A percentile compares a stretch with the other conserved stretches of the same genome.
phyloP scores from a whole-genome alignment of 1,140 invertebrate genomes.

The Drosophila carrolli region DNA sequence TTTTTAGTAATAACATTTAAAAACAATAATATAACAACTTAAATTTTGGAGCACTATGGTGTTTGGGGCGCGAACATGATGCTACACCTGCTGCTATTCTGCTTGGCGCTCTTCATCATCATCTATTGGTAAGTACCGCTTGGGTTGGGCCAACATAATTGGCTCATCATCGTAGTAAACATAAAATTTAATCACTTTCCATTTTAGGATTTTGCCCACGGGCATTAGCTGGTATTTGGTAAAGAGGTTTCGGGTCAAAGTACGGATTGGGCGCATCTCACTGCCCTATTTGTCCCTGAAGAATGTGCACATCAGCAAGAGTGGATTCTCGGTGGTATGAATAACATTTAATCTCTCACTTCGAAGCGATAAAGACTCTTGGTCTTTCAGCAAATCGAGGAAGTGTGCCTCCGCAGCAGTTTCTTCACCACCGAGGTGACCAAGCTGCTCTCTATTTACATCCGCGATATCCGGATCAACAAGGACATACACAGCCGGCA shows the following conservation, averaged over 20 bases:
- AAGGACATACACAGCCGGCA: slow-evolving; percentile 88
- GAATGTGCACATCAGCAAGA: slow-evolving; percentile 88
- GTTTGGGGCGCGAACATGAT: slow-evolving; percentile 53
- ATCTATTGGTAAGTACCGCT: slow-evolving; percentile 70
- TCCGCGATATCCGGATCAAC: slow-evolving; percentile 93
- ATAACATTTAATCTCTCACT: slow-evolving; percentile 1
- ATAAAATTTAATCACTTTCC: slow-evolving; percentile 23
- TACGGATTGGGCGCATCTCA: slow-evolving; percentile 88
- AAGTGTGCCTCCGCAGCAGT: slow-evolving; percentile 94
- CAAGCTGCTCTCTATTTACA: slow-evolving; percentile 93
- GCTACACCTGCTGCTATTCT: slow-evolving; percentile 65
- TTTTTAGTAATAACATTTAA: slow-evolving; percentile 18
- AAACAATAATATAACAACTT: neutral
- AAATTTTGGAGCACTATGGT: slow-evolving; percentile 27
- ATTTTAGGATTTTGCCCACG: slow-evolving; percentile 87
- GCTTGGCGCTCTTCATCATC: slow-evolving; percentile 62
- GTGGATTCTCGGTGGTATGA: slow-evolving; percentile 89
- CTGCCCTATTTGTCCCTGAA: slow-evolving; percentile 87
- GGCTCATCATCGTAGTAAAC: slow-evolving; percentile 8
- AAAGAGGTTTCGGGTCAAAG: slow-evolving; percentile 87
- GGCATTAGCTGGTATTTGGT: slow-evolving; percentile 88
- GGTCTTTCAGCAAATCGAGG: slow-evolving; percentile 90
- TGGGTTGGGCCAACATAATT: neutral
- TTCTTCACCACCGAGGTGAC: slow-evolving; percentile 95
- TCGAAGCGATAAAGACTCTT: slow-evolving; percentile 2